phyloP scores from a whole-genome alignment of 2,113 vertebrate genomes.

The Lates calcarifer region DNA sequence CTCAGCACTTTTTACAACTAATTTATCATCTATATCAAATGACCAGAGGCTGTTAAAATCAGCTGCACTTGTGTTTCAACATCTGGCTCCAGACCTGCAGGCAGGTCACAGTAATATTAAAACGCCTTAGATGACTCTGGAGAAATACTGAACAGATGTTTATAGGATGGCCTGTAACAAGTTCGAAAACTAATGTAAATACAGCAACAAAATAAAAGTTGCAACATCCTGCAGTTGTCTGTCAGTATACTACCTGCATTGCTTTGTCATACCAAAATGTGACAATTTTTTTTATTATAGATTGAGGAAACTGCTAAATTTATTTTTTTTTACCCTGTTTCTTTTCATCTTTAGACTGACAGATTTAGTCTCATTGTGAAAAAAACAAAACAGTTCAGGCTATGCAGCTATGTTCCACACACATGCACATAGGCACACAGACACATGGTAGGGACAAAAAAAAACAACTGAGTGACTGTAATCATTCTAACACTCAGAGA shows the following conservation, averaged over 20 bases:
- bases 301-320: background rate
- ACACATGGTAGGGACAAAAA: conserved; percentile 25
- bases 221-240: background rate
- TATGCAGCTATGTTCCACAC: background rate
- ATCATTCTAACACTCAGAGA: conserved; percentile 60
- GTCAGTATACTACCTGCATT: background rate
- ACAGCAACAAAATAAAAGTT: background rate
- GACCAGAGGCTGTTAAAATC: conserved; percentile 46
- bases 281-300: background rate
- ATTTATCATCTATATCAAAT: conserved; percentile 56
- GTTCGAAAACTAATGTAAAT: conserved; percentile 18
- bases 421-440: background rate
- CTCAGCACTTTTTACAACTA: conserved; percentile 53
- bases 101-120: conserved; percentile 36
- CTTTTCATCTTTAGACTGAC: background rate
- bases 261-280: background rate
- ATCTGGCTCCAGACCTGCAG: conserved; percentile 45
- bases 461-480: conserved; percentile 46
- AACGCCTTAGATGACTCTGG: conserved; percentile 29
- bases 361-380: background rate
- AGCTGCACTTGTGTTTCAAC: conserved; percentile 48
- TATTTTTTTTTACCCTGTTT: background rate
- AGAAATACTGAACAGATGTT: conserved; percentile 50
- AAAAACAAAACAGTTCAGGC: background rate
- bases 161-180: background rate